Conservation (phyloP, 2,888 invertebrate genomes). For the Gerris lacustris region DNA sequence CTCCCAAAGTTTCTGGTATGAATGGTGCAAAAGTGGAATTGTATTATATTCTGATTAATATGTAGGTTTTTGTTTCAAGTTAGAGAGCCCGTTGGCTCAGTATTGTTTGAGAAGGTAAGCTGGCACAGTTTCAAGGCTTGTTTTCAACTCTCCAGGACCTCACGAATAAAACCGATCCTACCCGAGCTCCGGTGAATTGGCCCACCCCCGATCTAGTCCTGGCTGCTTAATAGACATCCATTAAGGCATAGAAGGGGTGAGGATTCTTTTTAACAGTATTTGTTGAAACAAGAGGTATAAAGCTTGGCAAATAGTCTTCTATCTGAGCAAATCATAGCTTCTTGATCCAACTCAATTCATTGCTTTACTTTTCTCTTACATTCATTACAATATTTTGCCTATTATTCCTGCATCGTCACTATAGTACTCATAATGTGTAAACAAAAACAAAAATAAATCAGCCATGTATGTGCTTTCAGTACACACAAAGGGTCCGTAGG, state of each 20-base stretch:
- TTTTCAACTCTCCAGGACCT: background rate
- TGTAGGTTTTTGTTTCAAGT: constrained; percentile 1
- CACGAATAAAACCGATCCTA: background rate
- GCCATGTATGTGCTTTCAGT: too few species aligned
- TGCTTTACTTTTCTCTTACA: too few species aligned
- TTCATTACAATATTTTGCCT: too few species aligned
- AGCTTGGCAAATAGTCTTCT: background rate
- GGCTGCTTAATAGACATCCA: background rate
- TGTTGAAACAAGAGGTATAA: background rate
- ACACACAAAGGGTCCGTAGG: too few species aligned
- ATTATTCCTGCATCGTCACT: too few species aligned
- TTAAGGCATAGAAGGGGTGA: background rate
- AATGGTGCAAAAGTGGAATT: background rate
- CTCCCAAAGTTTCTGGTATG: too few species aligned
- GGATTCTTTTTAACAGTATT: constrained; percentile 1
- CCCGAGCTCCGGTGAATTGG: too few species aligned
- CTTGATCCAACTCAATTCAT: too few species aligned
- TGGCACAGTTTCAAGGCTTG: background rate
- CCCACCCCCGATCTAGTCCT: too few species aligned
- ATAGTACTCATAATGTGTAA: too few species aligned
- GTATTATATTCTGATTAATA: background rate
- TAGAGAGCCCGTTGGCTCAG: background rate
- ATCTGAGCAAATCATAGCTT: background rate
- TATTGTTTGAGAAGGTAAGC: background rate
- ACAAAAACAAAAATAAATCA: too few species aligned